phyloP scores from a whole-genome alignment of 2,888 invertebrate species.

The Apodemia zela region DNA sequence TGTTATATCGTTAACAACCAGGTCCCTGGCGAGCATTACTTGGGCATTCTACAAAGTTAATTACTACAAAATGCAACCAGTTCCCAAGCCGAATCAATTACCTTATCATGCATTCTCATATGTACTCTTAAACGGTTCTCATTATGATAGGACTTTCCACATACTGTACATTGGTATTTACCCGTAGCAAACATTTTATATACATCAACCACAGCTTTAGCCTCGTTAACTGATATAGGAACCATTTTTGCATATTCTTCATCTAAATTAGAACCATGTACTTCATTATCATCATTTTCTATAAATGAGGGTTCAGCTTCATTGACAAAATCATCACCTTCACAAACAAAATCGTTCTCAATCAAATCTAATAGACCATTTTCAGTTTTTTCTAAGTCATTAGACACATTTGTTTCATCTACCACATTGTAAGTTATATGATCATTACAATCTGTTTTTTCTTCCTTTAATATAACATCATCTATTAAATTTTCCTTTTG shows the following conservation, averaged over 20 bases:
- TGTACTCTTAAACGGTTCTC: conserved; percentile 50
- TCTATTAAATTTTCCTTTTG: conserved; percentile 36
- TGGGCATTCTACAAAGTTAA: too few species aligned
- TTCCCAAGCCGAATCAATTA: conserved; percentile 30
- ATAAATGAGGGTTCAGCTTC: conserved; percentile 22
- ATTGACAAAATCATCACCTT: conserved; percentile 31
- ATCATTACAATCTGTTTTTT: neutral
- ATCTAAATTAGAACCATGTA: conserved; percentile 52
- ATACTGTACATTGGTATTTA: conserved; percentile 48
- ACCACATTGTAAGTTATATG: neutral
- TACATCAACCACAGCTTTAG: conserved; percentile 58
- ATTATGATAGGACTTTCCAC: conserved; percentile 50
- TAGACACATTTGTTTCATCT: neutral
- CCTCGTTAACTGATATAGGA: conserved; percentile 56
- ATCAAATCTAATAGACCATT: conserved; percentile 26
- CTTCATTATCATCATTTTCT: conserved; percentile 35
- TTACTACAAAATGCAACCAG: too few species aligned
- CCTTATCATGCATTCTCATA: conserved; percentile 65
- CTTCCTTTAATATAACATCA: conserved; percentile 32
- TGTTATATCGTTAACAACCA: too few species aligned
- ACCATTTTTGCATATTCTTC: conserved; percentile 62
- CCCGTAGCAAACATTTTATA: conserved; percentile 52
- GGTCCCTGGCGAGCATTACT: too few species aligned
- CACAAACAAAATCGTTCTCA: conserved; percentile 27
- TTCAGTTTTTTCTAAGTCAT: conserved; percentile 11